Evolutionary conservation across 2,888 invertebrate species (phyloP), one percentile per base, ranked within the genome.

Genomic region (Caenorhabditis sp.): DNA sequence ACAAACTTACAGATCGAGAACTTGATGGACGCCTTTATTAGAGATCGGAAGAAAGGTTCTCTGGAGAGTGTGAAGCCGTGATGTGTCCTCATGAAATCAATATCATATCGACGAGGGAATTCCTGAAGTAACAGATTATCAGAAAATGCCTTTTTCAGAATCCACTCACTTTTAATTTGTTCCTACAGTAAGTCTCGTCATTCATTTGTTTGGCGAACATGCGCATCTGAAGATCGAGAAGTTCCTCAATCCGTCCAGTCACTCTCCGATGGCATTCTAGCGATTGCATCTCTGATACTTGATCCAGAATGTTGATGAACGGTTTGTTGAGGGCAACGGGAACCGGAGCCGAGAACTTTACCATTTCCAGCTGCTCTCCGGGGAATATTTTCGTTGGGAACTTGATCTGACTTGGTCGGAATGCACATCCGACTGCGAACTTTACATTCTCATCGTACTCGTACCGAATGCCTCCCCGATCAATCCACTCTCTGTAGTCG

Each of bases 271-370:
- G 89, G 55, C 80, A 82, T 15, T 53, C 60, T 8, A 67, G 24
- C 8, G 85, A 83, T 61, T 88, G 89, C 67, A 85, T 76, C 40
- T 85, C 87, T 1, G 87, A 84, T 2, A 82, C 74, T 80, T 86
- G 91, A 79, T 91, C 91, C 58, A 92, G 72, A 62, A 92, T 88
- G 79, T 90, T 90, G 68, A 92, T 91, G 51, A 91, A 87, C 15
- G 92, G 92, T 51, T 90, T 89, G 84, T 92, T 92, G 60, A 92
- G 85, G 24, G 86, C 84, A 8, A 91, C 86, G 1, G 81, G 64
- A 47, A 84, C 81, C 0, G 91, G 89, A 13, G 82, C 78, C 3
- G 88, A 87, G 68, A 80, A 83, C 68, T 91, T 91, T 18, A 91
- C 91, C 13, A 91, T 84, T 62, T 91, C 91, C n/a, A 84, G 37